A percentile compares a stretch with the other conserved stretches of the same genome.
These are phyloP conservation scores for Mus spretus DNA, from an alignment of 2,797 vertebrate species.

Conservation along the genomic window DNA sequence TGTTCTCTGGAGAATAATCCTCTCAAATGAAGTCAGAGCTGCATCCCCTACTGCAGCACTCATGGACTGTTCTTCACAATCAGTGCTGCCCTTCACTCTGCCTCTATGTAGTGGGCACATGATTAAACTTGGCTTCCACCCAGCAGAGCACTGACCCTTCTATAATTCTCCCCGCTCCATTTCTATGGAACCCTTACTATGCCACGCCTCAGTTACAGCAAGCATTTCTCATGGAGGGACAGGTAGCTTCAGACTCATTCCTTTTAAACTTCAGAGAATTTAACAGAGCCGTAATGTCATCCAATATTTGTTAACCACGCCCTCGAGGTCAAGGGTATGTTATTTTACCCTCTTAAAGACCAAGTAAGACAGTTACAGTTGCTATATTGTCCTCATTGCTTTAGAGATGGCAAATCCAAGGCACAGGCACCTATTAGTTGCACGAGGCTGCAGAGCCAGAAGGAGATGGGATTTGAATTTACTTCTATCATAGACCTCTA, in stretches of 20 bases:
- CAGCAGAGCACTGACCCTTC: rapidly evolving
- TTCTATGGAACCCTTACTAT: neutral
- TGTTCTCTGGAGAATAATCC: neutral
- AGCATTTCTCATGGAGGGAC: neutral
- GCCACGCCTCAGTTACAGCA: too few species aligned
- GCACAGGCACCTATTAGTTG: neutral
- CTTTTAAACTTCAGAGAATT: neutral
- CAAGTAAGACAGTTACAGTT: neutral
- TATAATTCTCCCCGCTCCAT: neutral
- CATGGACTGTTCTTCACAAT: neutral
- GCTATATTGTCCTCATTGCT: neutral
- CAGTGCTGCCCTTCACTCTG: neutral
- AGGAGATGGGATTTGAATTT: neutral
- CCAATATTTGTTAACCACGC: neutral
- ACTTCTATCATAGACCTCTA: neutral
- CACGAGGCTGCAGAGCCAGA: neutral
- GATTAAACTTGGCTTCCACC: neutral
- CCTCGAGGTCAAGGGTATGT: neutral
- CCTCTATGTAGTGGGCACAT: neutral
- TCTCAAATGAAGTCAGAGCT: neutral
- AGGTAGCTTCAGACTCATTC: neutral
- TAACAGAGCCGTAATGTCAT: neutral
- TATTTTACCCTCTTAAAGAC: neutral
- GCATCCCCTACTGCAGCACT: neutral
- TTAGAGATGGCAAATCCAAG: neutral